Conservation (phyloP, 2,888 invertebrate species). For the Drosophila acutilabella region DNA sequence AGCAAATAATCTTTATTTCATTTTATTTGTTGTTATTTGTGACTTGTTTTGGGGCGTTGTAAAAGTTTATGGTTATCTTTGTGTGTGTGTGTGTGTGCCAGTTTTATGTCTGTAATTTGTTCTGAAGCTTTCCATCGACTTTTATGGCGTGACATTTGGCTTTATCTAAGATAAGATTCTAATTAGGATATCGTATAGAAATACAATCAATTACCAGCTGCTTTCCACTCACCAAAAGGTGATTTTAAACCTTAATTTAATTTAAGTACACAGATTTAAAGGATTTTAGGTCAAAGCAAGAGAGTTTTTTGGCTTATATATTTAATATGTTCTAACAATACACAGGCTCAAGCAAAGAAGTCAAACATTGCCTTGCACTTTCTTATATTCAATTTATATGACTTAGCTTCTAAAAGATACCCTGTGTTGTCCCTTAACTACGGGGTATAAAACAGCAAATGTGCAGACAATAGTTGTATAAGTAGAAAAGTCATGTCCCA, state of each 20-base stretch:
- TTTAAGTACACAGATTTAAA: not conserved
- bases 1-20: conserved; percentile 64
- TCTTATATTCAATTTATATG: too few relatives aligned
- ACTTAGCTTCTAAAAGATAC: not conserved
- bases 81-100: conserved; percentile 31
- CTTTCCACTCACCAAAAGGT: not conserved
- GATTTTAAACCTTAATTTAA: conserved; percentile 3
- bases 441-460: not conserved
- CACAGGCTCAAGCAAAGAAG: not conserved
- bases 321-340: not conserved
- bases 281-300: too few relatives aligned
- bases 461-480: not conserved
- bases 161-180: conserved; percentile 30
- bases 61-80: conserved; percentile 70
- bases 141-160: conserved; percentile 51
- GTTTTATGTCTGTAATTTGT: conserved; percentile 54
- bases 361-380: not conserved
- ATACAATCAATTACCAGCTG: conserved; percentile 42
- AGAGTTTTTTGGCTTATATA: too few relatives aligned
- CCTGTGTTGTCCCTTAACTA: not conserved
- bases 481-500: not conserved
- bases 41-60: conserved; percentile 51
- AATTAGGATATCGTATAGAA: conserved; percentile 33
- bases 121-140: conserved; percentile 37
- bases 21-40: conserved; percentile 57